These are phyloP conservation scores for Norana najaformis DNA, from an alignment of 2,888 invertebrate species.

Conservation along the genomic window DNA sequence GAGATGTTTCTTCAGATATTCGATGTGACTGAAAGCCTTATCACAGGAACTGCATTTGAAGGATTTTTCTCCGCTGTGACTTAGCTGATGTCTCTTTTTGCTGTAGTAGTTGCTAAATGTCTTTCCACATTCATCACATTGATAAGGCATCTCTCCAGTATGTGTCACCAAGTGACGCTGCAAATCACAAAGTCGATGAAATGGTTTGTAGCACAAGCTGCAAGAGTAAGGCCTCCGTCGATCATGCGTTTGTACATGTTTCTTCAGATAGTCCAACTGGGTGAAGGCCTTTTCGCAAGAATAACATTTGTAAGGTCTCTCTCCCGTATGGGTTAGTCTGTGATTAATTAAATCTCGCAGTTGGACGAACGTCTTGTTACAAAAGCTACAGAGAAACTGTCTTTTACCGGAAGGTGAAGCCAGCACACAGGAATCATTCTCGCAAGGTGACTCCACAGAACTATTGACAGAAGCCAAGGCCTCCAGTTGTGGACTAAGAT, in stretches of 20 bases:
- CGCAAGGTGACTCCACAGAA: neutral
- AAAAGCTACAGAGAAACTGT: slow-evolving; percentile 13
- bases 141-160: slow-evolving; percentile 1
- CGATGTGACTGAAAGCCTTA: neutral
- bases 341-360: neutral
- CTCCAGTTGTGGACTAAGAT: neutral
- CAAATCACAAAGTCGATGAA: slow-evolving; percentile 3
- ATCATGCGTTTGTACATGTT: slow-evolving; percentile 4
- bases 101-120: slow-evolving; percentile 13
- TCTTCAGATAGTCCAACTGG: neutral
- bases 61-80: slow-evolving; percentile 13
- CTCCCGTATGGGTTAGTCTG: neutral
- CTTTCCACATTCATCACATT: neutral
- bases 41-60: slow-evolving; percentile 1
- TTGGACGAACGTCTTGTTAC: neutral
- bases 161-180: neutral
- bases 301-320: neutral
- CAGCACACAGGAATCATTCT: neutral
- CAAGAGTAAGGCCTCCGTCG: neutral
- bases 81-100: neutral
- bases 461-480: neutral
- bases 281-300: neutral
- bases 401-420: neutral
- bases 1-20: neutral
- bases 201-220: slow-evolving; percentile 13